These are phyloP conservation scores for Sarcophaga carnaria DNA, from an alignment of 2,888 invertebrate species.

Conservation along the genomic window DNA sequence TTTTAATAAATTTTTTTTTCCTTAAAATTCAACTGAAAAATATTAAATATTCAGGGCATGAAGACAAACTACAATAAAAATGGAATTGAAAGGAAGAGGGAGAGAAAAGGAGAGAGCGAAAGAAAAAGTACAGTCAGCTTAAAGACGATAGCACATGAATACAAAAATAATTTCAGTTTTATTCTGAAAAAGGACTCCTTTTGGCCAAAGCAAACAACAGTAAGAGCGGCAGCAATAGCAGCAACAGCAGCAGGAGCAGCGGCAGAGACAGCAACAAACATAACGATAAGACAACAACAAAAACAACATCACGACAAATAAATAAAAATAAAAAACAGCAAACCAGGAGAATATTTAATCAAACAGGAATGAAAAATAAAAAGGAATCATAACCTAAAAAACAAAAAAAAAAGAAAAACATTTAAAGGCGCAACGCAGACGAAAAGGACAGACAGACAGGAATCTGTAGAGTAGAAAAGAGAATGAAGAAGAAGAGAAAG, in stretches of 20 bases:
- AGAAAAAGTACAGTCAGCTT: slow-evolving; percentile 56
- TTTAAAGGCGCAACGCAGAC: slow-evolving; percentile 5
- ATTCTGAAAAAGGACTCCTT: slow-evolving; percentile 50
- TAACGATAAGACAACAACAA: neutral
- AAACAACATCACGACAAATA: slow-evolving; percentile 39
- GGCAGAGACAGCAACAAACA: slow-evolving; percentile 22
- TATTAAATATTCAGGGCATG: slow-evolving; percentile 32
- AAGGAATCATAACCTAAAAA: slow-evolving; percentile 55
- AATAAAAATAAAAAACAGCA: slow-evolving; percentile 9
- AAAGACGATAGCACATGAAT: slow-evolving; percentile 37
- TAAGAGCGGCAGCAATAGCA: neutral
- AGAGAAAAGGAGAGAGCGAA: too few relatives aligned
- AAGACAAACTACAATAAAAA: too few relatives aligned
- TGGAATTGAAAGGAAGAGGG: too few relatives aligned
- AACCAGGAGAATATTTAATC: too few relatives aligned
- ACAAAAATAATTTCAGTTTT: slow-evolving; percentile 14
- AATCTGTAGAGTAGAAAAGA: slow-evolving; percentile 5
- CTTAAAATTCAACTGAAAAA: neutral
- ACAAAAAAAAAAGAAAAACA: slow-evolving; percentile 4
- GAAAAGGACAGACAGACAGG: slow-evolving; percentile 64
- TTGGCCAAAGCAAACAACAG: slow-evolving; percentile 46
- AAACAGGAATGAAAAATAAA: slow-evolving; percentile 17
- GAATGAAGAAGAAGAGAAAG: neutral
- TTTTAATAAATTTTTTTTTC: neutral
- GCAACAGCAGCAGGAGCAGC: neutral